phyloP scores from a whole-genome alignment of 2,797 vertebrate genomes.

The Crax fasciolata region DNA sequence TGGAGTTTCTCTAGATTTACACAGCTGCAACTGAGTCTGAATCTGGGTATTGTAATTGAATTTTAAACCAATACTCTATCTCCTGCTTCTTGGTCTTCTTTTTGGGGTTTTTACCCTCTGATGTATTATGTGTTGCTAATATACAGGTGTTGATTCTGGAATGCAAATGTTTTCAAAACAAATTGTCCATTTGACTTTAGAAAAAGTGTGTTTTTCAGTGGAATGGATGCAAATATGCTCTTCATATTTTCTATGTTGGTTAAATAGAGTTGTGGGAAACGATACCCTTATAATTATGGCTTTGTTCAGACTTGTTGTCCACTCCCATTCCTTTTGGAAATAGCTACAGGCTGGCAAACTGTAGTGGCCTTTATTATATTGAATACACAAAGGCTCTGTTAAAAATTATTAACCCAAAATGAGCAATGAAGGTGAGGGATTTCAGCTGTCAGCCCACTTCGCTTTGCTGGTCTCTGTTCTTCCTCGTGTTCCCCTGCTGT shows the following conservation, averaged over 20 bases:
- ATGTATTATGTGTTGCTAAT: not conserved
- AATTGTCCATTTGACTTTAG: not conserved
- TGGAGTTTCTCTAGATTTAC: not conserved
- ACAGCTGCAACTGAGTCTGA: not conserved
- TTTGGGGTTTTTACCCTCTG: not conserved
- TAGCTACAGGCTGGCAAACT: conserved; percentile 48
- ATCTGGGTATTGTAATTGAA: not conserved
- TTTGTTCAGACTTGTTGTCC: conserved; percentile 74
- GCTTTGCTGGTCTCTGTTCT: not conserved
- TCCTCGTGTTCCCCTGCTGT: not conserved
- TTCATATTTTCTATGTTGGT: conserved; percentile 48
- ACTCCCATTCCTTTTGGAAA: conserved; percentile 53
- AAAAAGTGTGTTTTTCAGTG: not conserved
- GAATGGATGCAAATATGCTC: not conserved
- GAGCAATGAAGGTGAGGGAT: not conserved
- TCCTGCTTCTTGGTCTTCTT: not conserved
- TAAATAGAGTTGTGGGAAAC: conserved; percentile 57
- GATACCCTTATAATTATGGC: conserved; percentile 65
- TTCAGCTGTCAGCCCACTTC: not conserved
- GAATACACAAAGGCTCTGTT: conserved; percentile 1
- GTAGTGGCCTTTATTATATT: conserved; percentile 45
- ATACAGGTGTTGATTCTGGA: not conserved
- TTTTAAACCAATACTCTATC: not conserved
- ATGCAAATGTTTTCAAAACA: not conserved
- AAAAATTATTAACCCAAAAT: conserved; percentile 13